Percentiles rank a stretch among this genome's conserved stretches.
These are phyloP conservation scores for Carposina sasakii DNA, from an alignment of 1,140 invertebrate species.

Conservation along the genomic window DNA sequence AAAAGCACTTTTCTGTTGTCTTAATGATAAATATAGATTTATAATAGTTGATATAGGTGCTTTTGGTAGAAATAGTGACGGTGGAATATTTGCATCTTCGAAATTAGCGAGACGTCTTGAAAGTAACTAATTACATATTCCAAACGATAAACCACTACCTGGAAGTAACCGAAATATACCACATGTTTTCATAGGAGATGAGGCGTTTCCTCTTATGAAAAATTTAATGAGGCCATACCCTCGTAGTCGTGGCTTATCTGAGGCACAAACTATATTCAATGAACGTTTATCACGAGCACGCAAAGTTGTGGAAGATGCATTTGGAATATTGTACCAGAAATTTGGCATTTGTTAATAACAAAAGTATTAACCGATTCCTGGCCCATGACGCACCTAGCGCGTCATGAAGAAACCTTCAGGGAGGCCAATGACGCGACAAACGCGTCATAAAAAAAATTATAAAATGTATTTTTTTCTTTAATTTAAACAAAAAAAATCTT, in stretches of 20 bases:
- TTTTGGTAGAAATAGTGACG: conserved; percentile 35
- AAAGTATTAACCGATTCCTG: conserved; percentile 11
- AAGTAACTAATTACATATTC: conserved; percentile 20
- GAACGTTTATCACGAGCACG: conserved; percentile 52
- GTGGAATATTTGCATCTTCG: conserved; percentile 37
- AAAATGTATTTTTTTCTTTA: too few species aligned
- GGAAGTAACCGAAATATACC: conserved; percentile 19
- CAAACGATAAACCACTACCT: conserved; percentile 20
- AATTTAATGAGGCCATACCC: conserved; percentile 48
- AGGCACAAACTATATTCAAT: conserved; percentile 44
- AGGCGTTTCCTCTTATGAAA: conserved; percentile 42
- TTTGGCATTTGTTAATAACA: conserved; percentile 37
- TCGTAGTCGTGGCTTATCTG: conserved; percentile 11
- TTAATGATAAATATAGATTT: conserved; percentile 50
- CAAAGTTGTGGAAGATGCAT: conserved; percentile 55
- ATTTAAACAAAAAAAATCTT: too few species aligned
- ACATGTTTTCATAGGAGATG: conserved; percentile 55
- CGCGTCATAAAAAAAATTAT: too few species aligned
- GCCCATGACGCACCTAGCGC: too few species aligned
- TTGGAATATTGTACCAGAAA: conserved; percentile 43
- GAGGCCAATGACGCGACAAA: too few species aligned
- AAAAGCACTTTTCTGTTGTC: conserved; percentile 42
- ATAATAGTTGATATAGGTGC: conserved; percentile 41
- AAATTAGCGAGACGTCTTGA: conserved; percentile 16
- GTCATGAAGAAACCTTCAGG: too few species aligned